These are phyloP conservation scores for Drosophila formosana DNA, from an alignment of 2,888 invertebrate genomes.

Conservation along the genomic window DNA sequence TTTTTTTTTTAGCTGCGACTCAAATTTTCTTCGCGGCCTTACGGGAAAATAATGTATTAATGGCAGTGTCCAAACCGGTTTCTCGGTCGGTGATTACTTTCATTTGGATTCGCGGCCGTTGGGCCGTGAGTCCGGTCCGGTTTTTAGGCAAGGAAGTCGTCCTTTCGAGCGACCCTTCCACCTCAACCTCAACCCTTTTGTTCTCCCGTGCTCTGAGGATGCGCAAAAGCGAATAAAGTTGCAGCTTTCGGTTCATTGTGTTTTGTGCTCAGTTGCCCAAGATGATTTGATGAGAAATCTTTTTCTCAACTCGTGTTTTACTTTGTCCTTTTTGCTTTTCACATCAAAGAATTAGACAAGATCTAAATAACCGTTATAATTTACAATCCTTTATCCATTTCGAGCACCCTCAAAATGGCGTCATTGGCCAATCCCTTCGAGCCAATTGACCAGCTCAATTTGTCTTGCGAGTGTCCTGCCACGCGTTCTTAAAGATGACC, in stretches of 20 bases:
- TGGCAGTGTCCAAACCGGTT: conserved; percentile 81
- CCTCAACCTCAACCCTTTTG: conserved; percentile 68
- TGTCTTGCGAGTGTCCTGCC: conserved; percentile 33
- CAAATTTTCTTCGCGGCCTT: conserved; percentile 73
- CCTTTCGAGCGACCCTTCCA: conserved; percentile 60
- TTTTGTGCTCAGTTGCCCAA: conserved; percentile 38
- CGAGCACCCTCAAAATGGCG: conserved; percentile 29
- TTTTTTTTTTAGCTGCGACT: conserved; percentile 49
- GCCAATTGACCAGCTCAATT: conserved; percentile 50
- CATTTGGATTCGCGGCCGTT: conserved; percentile 56
- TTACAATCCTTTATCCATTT: conserved; percentile 17
- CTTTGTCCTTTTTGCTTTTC: conserved; percentile 27
- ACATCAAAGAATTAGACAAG: conserved; percentile 18
- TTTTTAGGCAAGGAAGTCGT: conserved; percentile 61
- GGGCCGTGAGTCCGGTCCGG: conserved; percentile 75
- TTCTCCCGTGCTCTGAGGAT: conserved; percentile 46
- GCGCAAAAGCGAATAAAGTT: conserved; percentile 69
- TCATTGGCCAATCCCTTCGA: conserved; percentile 1
- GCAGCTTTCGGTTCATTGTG: conserved; percentile 65
- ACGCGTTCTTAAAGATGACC: conserved; percentile 59
- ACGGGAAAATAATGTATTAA: conserved; percentile 55
- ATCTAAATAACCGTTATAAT: conserved; percentile 71
- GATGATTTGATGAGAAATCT: conserved; percentile 63
- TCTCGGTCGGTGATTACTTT: conserved; percentile 53
- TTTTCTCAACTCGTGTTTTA: conserved; percentile 48